Percentiles rank a stretch among this genome's conserved stretches.
Evolutionary conservation across 2,888 invertebrate species (phyloP).

Genomic region (Parelbella ahira): DNA sequence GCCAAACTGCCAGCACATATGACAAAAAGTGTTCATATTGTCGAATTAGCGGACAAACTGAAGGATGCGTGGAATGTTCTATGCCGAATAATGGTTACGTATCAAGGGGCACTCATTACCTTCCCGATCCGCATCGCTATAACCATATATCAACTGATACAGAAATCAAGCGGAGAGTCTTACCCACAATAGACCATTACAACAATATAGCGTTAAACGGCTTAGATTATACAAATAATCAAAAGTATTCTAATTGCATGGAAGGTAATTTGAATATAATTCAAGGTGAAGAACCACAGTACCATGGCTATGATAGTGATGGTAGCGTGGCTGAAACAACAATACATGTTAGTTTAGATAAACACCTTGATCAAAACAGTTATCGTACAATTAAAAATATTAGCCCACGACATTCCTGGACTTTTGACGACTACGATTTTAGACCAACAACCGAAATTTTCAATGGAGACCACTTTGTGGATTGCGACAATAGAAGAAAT

Average conservation of each 20-base stretch:
- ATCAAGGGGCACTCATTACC: slow-evolving; percentile 21
- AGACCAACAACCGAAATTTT: background rate
- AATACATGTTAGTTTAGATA: slow-evolving; percentile 68
- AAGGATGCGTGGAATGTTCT: slow-evolving; percentile 58
- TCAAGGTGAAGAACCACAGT: slow-evolving; percentile 44
- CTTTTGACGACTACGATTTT: background rate
- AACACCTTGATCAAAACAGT: slow-evolving; percentile 38
- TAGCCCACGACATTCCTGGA: slow-evolving; percentile 9
- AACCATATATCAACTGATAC: slow-evolving; percentile 28
- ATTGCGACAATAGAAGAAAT: slow-evolving; percentile 13
- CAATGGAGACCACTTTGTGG: slow-evolving; percentile 5
- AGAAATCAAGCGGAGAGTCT: slow-evolving; percentile 14
- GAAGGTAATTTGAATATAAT: slow-evolving; percentile 23
- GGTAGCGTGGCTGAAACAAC: slow-evolving; percentile 76
- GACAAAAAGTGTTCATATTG: slow-evolving; percentile 44
- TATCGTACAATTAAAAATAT: slow-evolving; percentile 34
- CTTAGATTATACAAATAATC: slow-evolving; percentile 22
- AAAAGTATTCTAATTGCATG: slow-evolving; percentile 22
- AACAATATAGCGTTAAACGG: slow-evolving; percentile 16
- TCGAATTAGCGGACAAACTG: slow-evolving; percentile 53
- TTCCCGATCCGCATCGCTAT: slow-evolving; percentile 26
- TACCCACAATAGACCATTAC: slow-evolving; percentile 17
- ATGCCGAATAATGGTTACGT: slow-evolving; percentile 37
- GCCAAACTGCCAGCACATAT: slow-evolving; percentile 54
- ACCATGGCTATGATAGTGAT: slow-evolving; percentile 78